Base-by-base conservation (phyloP, 2,888 invertebrate species). In the Diarsia dahlii region DNA sequence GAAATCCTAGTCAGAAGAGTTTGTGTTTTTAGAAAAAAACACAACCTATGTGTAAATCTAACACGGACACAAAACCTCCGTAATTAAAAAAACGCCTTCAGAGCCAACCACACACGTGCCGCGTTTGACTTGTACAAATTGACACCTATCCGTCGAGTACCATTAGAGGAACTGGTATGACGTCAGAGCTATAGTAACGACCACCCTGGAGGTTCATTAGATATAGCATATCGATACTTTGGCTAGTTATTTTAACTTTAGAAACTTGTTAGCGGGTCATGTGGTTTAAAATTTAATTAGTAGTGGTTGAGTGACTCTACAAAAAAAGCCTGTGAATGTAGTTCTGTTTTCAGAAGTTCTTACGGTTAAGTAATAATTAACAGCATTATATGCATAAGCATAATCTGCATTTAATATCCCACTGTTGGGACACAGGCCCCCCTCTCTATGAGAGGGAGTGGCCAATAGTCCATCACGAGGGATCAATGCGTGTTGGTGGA, bases 171-270 rank as follows among this genome's bases (percentile, higher is more conserved):
- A 69, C 71, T 52, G 71, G 76, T 46, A 13, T 80, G 84, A 80
- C 74, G 71, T 80, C 70, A 78, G 56, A 52, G 23, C 39, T n/a
- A 6, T 56, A 72, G 62, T 73, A 62, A 46, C 60, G 86, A 75
- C 86, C 88, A 80, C 84, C 79, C 39, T 60, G 45, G 56, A 69
- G 68, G 65, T 63, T 84, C 77, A 82, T 82, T 76, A 82, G 65
- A 71, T 65, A 63, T 46, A 72, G 54, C 2, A 56, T 67, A 76
- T 75, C 75, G 62, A 75, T 69, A 52, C 54, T 28, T 63, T 23
- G 58, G 71, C 60, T 74, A 66, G 62, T 75, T 67, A 58, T 50
- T 60, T 74, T 76, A 54, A 69, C 71, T 76, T 18, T 34, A 28
- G 8, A 8, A 67, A 63, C 65, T 84, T 39, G 70, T 71, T 77